Conservation (phyloP, 1,140 invertebrate species). For the Mamestra configurata region DNA sequence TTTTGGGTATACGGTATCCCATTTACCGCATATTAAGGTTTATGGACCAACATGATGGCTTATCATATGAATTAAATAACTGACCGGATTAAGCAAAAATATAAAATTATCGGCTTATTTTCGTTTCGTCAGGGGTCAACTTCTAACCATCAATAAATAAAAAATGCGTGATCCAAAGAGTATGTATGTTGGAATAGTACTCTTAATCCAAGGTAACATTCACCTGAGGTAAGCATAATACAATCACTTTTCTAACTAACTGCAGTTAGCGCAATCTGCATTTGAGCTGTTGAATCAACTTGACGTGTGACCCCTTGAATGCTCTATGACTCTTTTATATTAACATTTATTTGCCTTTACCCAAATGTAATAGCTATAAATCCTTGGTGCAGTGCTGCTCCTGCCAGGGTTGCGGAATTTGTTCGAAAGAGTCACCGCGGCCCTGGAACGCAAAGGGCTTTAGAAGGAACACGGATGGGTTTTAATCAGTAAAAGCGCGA, state of each 20-base stretch:
- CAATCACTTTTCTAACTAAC: neutral
- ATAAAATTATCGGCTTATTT: neutral
- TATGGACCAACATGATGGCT: too few species aligned
- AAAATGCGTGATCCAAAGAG: neutral
- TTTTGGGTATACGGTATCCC: too few species aligned
- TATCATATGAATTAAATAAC: too few species aligned
- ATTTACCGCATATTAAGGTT: too few species aligned
- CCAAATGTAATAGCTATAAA: neutral
- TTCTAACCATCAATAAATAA: constrained; percentile 6
- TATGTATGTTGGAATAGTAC: neutral
- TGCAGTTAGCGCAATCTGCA: constrained; percentile 21
- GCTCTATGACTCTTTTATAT: neutral
- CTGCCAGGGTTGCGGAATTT: too few species aligned
- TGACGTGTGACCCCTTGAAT: neutral
- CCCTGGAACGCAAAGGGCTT: too few species aligned
- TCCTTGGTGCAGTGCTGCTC: too few species aligned
- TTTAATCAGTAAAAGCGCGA: too few species aligned
- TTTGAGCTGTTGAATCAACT: neutral
- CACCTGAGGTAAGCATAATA: neutral
- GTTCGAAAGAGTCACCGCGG: too few species aligned
- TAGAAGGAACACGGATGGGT: too few species aligned
- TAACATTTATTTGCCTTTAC: neutral
- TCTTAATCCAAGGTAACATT: neutral
- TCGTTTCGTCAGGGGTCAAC: constrained; percentile 14
- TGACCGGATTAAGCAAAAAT: neutral